Evolutionary conservation across 2,888 invertebrate genomes (phyloP).

Genomic region (Pyralis farinalis): DNA sequence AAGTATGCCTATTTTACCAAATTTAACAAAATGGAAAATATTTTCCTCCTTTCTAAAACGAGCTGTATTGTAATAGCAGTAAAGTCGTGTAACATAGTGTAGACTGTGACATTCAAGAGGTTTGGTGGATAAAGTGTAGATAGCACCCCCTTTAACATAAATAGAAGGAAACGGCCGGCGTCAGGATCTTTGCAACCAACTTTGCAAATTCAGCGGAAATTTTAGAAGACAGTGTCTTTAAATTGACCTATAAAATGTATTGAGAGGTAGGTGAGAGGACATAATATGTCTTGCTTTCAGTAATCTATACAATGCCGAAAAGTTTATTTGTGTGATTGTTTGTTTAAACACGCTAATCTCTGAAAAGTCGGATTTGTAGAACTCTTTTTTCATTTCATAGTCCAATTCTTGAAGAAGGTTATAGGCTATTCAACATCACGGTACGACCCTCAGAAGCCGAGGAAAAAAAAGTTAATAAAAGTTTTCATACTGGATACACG

Average conservation of each 20-base stretch:
- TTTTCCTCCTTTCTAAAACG: background rate
- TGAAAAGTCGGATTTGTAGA: no score
- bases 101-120: background rate
- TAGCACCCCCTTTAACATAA: slow-evolving; percentile 6
- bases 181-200: slow-evolving; percentile 1
- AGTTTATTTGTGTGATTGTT: no score
- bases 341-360: no score
- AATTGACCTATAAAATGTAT: slow-evolving; percentile 1
- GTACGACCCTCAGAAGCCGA: no score
- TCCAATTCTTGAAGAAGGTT: no score
- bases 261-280: no score
- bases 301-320: no score
- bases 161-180: background rate
- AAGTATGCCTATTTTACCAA: background rate
- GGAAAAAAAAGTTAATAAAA: no score
- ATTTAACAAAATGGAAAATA: background rate
- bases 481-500: no score
- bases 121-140: slow-evolving; percentile 3
- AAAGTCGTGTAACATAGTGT: background rate
- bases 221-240: slow-evolving; percentile 4
- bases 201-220: slow-evolving; percentile 7
- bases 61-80: background rate
- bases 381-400: no score
- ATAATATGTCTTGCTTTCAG: no score
- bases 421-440: no score